These are phyloP conservation scores for Vimba vimba DNA, from an alignment of 2,113 vertebrate genomes.

Conservation along the genomic window DNA sequence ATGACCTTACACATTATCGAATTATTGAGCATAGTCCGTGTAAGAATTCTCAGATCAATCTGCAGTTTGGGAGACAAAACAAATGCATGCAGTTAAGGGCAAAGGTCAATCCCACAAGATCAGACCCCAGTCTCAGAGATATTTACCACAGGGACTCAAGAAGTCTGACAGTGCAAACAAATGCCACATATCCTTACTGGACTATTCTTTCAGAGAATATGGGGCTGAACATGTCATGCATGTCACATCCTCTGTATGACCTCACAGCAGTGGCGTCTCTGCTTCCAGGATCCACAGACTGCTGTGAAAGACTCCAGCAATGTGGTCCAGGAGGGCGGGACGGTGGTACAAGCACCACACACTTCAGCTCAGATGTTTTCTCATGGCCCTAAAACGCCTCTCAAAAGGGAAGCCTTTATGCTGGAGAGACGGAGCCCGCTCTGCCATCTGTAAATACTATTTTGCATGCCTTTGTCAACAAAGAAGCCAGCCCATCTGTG, in stretches of 20 bases:
- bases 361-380: slow-evolving; percentile 43
- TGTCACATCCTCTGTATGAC: slow-evolving; percentile 42
- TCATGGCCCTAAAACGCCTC: slow-evolving; percentile 46
- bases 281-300: slow-evolving; percentile 41
- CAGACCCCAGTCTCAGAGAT: slow-evolving; percentile 23
- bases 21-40: neutral
- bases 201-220: slow-evolving; percentile 13
- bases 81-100: neutral
- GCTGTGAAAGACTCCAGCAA: slow-evolving; percentile 45
- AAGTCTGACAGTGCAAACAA: slow-evolving; percentile 54
- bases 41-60: neutral
- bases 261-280: slow-evolving; percentile 36
- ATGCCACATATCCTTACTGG: slow-evolving; percentile 52
- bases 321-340: slow-evolving; percentile 9
- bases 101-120: slow-evolving; percentile 11
- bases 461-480: slow-evolving; percentile 52
- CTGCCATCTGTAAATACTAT: slow-evolving; percentile 60
- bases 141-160: slow-evolving; percentile 38
- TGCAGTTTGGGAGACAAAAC: neutral
- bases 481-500: slow-evolving; percentile 53
- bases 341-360: slow-evolving; percentile 5
- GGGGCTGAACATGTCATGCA: slow-evolving; percentile 44
- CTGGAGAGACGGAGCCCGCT: slow-evolving; percentile 14
- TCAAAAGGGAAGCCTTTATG: slow-evolving; percentile 49
- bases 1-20: neutral